These are phyloP conservation scores for Hybos culiciformis DNA, from an alignment of 2,888 invertebrate species.

Conservation along the genomic window DNA sequence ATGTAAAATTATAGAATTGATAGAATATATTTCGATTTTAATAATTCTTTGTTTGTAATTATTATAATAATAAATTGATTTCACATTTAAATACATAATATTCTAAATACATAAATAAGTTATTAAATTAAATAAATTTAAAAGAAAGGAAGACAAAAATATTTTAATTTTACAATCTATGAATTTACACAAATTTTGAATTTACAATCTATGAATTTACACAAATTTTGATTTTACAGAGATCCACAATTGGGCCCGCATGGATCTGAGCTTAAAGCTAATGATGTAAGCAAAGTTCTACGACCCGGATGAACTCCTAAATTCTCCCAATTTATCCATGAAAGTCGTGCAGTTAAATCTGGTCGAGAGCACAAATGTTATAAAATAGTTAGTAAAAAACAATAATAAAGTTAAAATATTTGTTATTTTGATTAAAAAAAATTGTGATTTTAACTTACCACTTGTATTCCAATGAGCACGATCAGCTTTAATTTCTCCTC, in stretches of 20 bases:
- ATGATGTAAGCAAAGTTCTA: constrained; percentile 65
- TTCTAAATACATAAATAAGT: background rate
- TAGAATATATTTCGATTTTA: no score
- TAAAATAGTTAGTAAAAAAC: background rate
- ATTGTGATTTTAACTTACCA: constrained; percentile 42
- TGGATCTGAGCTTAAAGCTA: constrained; percentile 63
- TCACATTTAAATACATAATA: background rate
- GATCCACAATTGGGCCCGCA: background rate
- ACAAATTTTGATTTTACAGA: background rate
- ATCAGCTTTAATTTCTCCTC: constrained; percentile 79
- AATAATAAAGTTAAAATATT: no score
- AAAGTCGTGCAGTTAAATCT: constrained; percentile 93
- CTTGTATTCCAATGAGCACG: constrained; percentile 93
- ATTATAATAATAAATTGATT: no score
- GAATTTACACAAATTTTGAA: background rate
- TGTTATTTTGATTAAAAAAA: background rate
- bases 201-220: background rate
- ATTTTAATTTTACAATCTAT: no score
- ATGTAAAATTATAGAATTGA: no score
- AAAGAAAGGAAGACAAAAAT: background rate
- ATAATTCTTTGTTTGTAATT: no score
- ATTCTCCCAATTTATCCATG: constrained; percentile 99
- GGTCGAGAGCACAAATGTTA: constrained; percentile 18
- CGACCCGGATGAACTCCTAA: constrained; percentile 86
- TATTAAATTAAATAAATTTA: background rate